Percentiles rank a stretch among this genome's conserved stretches.
These are phyloP conservation scores for Drosophila picticornis DNA, from an alignment of 2,888 invertebrate genomes.

Conservation along the genomic window DNA sequence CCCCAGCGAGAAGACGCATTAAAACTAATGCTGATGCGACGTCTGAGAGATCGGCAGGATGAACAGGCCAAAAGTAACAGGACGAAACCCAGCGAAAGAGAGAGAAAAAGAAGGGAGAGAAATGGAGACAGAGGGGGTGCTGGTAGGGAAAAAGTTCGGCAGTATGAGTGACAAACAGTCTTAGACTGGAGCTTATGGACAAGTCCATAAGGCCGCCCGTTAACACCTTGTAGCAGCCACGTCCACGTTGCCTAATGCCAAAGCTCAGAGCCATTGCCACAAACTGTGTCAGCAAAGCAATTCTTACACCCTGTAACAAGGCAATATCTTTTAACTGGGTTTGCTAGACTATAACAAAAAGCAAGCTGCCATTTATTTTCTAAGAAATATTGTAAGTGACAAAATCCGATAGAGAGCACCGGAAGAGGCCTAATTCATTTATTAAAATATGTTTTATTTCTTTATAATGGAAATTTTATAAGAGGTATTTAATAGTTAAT, in stretches of 20 bases:
- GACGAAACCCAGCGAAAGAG: background rate
- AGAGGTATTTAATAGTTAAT: conserved; percentile 25
- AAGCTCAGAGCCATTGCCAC: conserved; percentile 81
- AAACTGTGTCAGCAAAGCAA: conserved; percentile 81
- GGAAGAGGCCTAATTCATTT: too few relatives aligned
- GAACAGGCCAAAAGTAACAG: background rate
- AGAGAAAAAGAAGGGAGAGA: background rate
- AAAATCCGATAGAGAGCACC: background rate
- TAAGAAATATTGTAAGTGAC: background rate
- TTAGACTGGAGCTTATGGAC: conserved; percentile 76
- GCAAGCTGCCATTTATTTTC: background rate
- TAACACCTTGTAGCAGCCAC: conserved; percentile 80
- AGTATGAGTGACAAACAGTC: conserved; percentile 66
- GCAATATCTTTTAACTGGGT: background rate
- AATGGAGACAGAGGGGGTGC: background rate
- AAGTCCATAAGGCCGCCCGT: conserved; percentile 79
- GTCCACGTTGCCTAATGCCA: conserved; percentile 79
- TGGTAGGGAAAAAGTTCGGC: conserved; percentile 5
- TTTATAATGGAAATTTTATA: background rate
- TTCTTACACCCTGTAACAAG: conserved; percentile 55
- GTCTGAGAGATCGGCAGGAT: conserved; percentile 48
- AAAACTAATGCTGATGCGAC: conserved; percentile 79
- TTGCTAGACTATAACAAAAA: background rate
- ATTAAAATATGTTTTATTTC: background rate
- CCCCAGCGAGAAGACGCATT: conserved; percentile 68